Evolutionary conservation across 2,797 vertebrate species (phyloP).

Genomic region (Cephalopachus bancanus): DNA sequence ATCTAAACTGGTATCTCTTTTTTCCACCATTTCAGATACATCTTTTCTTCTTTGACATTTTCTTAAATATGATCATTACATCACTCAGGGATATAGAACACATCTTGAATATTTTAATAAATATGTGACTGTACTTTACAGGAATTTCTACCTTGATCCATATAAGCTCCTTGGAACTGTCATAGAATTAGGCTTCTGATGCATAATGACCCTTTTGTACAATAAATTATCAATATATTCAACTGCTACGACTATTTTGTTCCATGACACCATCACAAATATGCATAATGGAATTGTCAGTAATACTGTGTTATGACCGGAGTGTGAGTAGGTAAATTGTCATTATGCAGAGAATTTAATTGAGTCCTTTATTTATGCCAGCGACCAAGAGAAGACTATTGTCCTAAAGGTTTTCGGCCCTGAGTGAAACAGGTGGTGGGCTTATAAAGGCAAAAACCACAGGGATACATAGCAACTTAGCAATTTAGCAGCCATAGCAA

Average conservation of each 20-base stretch:
- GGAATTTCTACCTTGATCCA: background rate
- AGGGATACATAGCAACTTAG: too few relatives aligned
- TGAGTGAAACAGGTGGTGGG: too few relatives aligned
- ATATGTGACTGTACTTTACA: background rate
- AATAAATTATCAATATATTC: background rate
- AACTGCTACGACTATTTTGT: too few relatives aligned
- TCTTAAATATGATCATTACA: background rate
- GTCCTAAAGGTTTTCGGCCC: too few relatives aligned
- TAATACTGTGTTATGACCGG: background rate
- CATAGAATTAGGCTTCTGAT: background rate
- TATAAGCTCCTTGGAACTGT: background rate
- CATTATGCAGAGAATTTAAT: too few relatives aligned
- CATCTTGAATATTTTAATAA: background rate
- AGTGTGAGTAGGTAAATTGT: too few relatives aligned
- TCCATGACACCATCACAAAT: too few relatives aligned
- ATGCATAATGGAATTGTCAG: background rate
- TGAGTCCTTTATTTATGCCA: too few relatives aligned
- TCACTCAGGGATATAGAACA: background rate
- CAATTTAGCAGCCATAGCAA: too few relatives aligned
- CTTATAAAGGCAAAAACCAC: too few relatives aligned
- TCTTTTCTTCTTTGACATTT: background rate
- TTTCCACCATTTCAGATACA: background rate
- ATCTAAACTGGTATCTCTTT: background rate
- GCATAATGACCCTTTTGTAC: background rate
- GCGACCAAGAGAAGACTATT: too few relatives aligned